phyloP scores from a whole-genome alignment of 2,113 vertebrate genomes.

The Platysternon megacephalum region DNA sequence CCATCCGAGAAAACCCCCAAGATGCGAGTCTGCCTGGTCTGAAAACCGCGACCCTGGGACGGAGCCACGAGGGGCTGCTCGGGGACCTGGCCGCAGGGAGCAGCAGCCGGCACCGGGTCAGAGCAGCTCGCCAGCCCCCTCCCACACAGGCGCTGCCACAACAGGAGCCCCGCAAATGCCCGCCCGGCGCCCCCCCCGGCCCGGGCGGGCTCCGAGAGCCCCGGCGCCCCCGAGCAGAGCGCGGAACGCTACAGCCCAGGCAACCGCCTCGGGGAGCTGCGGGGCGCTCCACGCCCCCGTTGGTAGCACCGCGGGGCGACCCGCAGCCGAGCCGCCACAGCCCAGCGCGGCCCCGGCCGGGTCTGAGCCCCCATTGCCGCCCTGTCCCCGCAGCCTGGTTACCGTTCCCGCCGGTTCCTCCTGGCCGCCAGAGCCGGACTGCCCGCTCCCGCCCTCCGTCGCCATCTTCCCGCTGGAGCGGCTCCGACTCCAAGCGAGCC shows the following conservation, averaged over 20 bases:
- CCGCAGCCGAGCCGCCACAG: not conserved
- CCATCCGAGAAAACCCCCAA: not conserved
- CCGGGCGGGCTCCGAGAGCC: not conserved
- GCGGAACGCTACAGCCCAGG: no score
- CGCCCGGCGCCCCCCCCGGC: not conserved
- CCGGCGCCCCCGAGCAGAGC: not conserved
- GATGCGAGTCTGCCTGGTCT: not conserved
- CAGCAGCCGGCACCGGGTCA: not conserved
- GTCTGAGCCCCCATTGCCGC: not conserved
- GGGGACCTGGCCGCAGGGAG: no score
- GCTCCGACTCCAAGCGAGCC: slow-evolving; percentile 69
- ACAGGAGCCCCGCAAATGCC: not conserved
- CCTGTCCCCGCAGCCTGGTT: slow-evolving; percentile 43
- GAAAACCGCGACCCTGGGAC: not conserved
- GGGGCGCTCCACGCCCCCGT: not conserved
- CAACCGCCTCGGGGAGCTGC: not conserved
- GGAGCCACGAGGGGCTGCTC: slow-evolving; percentile 20
- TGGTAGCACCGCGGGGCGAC: no score
- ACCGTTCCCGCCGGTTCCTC: slow-evolving; percentile 70
- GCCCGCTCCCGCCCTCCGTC: slow-evolving; percentile 78
- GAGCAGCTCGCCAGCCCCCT: not conserved
- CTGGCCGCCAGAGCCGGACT: slow-evolving; percentile 62
- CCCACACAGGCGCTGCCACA: not conserved
- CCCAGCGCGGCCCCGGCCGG: not conserved
- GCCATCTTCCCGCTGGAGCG: slow-evolving; percentile 79